A percentile compares a stretch with the other conserved stretches of the same genome.
These are phyloP conservation scores for Phalacrocorax pelagicus DNA, from an alignment of 2,113 vertebrate genomes.

Conservation along the genomic window DNA sequence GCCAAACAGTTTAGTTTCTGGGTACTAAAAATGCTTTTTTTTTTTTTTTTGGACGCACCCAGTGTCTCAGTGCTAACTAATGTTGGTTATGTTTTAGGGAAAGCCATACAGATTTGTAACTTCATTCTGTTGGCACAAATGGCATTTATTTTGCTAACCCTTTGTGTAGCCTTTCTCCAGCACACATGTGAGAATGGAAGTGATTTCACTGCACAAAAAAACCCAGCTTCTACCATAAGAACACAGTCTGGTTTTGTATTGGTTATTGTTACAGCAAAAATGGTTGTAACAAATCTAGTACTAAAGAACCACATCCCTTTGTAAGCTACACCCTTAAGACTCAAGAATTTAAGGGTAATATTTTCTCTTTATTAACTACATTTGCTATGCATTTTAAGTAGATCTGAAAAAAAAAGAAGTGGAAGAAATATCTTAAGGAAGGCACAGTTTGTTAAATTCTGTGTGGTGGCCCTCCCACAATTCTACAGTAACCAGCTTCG, in stretches of 20 bases:
- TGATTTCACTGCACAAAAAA: neutral
- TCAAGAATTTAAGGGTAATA: neutral
- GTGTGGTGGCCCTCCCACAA: neutral
- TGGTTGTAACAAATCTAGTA: neutral
- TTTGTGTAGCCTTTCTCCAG: neutral
- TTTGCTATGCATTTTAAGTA: neutral
- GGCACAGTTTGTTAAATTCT: neutral
- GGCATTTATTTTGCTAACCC: neutral
- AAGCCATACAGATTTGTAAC: neutral
- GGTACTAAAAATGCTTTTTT: neutral
- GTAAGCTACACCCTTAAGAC: neutral
- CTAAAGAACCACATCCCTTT: neutral
- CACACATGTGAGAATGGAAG: neutral
- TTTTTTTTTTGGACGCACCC: neutral
- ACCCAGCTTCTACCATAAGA: neutral
- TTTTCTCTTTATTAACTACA: neutral
- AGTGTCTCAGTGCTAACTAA: neutral
- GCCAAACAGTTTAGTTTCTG: neutral
- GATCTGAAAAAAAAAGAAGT: too few relatives aligned
- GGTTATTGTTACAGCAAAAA: neutral
- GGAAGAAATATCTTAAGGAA: neutral
- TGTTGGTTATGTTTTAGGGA: neutral
- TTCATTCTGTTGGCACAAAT: neutral
- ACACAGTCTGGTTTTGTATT: neutral
- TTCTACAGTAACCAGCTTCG: neutral